Percentiles rank a stretch among this genome's conserved stretches.
These are phyloP conservation scores for Polyommatus iphigenia DNA, from an alignment of 2,888 invertebrate species.

Conservation along the genomic window DNA sequence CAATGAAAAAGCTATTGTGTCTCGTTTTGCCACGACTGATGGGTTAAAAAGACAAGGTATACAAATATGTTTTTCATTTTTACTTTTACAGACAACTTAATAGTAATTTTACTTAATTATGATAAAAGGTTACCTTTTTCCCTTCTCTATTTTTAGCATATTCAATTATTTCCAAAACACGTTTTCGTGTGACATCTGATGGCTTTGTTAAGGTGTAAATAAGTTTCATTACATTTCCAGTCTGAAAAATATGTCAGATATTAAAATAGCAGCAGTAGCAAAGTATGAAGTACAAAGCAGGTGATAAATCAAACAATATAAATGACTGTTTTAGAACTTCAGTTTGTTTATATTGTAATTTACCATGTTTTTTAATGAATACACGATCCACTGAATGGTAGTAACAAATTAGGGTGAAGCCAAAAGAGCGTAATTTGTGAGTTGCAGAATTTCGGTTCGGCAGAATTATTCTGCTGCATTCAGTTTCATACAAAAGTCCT, in stretches of 20 bases:
- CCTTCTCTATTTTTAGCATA: conserved; percentile 63
- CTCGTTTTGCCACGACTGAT: too few relatives aligned
- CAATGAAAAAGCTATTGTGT: too few relatives aligned
- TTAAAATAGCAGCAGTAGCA: not conserved
- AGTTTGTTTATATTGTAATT: too few relatives aligned
- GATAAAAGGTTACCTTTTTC: conserved; percentile 56
- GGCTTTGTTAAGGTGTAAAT: conserved; percentile 72
- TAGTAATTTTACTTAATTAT: not conserved
- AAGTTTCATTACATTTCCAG: conserved; percentile 64
- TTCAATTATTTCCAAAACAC: conserved; percentile 62
- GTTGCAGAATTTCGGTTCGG: too few relatives aligned
- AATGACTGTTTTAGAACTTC: too few relatives aligned
- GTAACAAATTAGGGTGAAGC: not conserved
- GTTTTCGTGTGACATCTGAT: conserved; percentile 64
- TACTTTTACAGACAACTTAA: too few relatives aligned
- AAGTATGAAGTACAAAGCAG: not conserved
- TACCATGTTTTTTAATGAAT: too few relatives aligned
- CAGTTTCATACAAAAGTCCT: too few relatives aligned
- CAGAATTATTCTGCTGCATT: too few relatives aligned
- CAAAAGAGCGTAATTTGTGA: too few relatives aligned
- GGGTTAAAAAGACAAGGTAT: not conserved
- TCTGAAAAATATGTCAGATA: conserved; percentile 51
- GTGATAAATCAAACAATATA: not conserved
- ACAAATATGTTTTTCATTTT: not conserved
- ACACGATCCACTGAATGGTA: not conserved